These are phyloP conservation scores for Eudorcas thomsonii DNA, from an alignment of 2,113 vertebrate species.

Conservation along the genomic window DNA sequence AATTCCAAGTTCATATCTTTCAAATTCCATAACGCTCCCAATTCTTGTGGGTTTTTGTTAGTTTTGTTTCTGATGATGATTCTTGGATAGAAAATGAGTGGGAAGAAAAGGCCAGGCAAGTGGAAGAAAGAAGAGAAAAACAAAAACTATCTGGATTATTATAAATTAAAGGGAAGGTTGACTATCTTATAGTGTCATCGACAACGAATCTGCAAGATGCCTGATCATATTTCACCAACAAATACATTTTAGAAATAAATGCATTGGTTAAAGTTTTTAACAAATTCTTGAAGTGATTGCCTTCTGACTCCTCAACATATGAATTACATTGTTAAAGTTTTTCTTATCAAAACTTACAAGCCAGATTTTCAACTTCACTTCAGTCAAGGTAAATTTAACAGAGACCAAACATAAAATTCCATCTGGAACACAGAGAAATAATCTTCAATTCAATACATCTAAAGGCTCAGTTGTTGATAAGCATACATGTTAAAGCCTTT, in stretches of 20 bases:
- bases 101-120: background rate
- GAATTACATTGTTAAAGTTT: background rate
- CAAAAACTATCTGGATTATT: background rate
- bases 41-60: background rate
- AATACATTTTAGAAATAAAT: background rate
- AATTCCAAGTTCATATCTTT: background rate
- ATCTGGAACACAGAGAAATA: background rate
- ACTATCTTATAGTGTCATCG: background rate
- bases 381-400: background rate
- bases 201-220: background rate
- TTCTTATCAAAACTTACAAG: background rate
- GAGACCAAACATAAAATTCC: background rate
- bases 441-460: conserved; percentile 30
- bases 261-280: background rate
- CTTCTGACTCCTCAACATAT: background rate
- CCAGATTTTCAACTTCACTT: background rate
- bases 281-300: background rate
- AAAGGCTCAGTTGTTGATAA: background rate
- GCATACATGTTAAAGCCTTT: background rate
- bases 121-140: background rate
- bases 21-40: background rate
- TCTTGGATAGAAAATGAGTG: background rate
- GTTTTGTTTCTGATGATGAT: background rate
- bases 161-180: background rate
- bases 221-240: background rate